Evolutionary conservation across 2,113 vertebrate genomes (phyloP).

Genomic region (Hyperopisus bebe): DNA sequence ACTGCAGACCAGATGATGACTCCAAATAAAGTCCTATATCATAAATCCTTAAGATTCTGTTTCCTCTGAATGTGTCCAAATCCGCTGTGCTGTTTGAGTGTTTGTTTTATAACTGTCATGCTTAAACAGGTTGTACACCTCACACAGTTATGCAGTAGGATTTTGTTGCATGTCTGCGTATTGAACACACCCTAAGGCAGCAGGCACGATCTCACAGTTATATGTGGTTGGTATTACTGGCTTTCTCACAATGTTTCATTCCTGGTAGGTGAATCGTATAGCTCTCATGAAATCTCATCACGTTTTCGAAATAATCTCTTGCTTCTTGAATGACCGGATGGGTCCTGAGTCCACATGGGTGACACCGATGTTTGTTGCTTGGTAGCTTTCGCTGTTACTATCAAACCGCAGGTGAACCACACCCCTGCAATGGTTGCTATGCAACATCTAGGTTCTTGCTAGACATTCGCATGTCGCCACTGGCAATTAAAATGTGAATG

Average conservation of each 20-base stretch:
- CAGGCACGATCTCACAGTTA: neutral
- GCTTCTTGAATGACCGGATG: neutral
- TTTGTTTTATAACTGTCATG: neutral
- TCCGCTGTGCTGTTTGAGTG: neutral
- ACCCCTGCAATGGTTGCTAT: neutral
- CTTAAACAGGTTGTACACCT: no score
- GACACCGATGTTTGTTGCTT: neutral
- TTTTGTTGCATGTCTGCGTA: neutral
- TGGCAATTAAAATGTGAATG: no score
- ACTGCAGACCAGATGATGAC: neutral
- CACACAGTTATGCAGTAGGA: neutral
- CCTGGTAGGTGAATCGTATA: neutral
- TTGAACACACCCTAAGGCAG: neutral
- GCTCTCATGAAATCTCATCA: neutral
- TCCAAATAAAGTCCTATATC: neutral
- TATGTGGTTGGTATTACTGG: neutral
- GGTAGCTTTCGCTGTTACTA: neutral
- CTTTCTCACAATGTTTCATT: neutral
- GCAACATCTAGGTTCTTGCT: neutral
- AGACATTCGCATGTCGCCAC: no score
- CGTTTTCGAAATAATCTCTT: neutral
- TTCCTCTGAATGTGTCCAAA: neutral
- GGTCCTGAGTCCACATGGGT: neutral
- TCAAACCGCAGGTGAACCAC: neutral
- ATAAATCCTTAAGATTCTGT: neutral